Evolutionary conservation across 2,113 vertebrate species (phyloP).

Genomic region (Lampris incognitus): DNA sequence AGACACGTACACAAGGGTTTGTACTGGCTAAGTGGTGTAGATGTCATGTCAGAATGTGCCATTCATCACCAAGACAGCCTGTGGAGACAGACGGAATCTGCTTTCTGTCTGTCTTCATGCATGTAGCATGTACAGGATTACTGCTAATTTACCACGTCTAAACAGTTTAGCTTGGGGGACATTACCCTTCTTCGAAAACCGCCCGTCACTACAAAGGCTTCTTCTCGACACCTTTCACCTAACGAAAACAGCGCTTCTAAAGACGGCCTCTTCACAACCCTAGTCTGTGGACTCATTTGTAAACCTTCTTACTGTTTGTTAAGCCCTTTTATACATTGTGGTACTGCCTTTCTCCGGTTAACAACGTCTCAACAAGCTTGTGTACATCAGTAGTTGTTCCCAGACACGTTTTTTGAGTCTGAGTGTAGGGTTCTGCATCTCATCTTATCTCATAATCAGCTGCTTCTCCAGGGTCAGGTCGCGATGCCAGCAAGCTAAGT

Average conservation of each 20-base stretch:
- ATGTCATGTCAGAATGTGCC: conserved; percentile 59
- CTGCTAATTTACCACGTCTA: background rate
- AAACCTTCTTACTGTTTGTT: too few species aligned
- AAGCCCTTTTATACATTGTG: background rate
- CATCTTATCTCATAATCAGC: too few species aligned
- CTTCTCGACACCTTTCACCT: background rate
- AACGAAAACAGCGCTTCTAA: background rate
- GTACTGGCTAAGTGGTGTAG: conserved; percentile 40
- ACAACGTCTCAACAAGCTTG: background rate
- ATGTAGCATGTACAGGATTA: background rate
- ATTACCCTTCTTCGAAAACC: conserved; percentile 6
- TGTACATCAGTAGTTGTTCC: background rate
- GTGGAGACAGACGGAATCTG: conserved; percentile 23
- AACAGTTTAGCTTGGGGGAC: background rate
- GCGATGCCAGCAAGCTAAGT: too few species aligned
- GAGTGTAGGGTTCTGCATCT: too few species aligned
- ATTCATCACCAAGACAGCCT: conserved; percentile 33
- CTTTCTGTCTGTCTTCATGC: conserved; percentile 14
- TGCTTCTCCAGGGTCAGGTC: too few species aligned
- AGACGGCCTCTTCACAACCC: too few species aligned
- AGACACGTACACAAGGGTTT: conserved; percentile 51
- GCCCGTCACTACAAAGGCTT: background rate
- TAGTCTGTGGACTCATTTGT: too few species aligned
- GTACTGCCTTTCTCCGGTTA: background rate
- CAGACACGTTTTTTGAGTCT: background rate